phyloP scores from a whole-genome alignment of 2,888 invertebrate genomes.

The Augochlorella aurata region DNA sequence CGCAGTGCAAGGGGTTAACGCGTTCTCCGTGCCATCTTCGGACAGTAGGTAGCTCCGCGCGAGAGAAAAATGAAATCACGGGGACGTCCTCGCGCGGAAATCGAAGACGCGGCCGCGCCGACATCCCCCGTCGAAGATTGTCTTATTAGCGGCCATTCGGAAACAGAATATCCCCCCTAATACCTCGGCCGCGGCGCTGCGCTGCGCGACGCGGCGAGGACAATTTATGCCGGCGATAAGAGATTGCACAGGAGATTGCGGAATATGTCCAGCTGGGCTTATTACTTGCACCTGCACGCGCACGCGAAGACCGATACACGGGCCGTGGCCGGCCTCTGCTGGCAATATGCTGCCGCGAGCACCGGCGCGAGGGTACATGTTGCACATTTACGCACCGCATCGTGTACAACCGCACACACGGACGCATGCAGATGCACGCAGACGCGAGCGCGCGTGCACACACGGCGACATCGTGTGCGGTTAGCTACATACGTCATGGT shows the following conservation, averaged over 20 bases:
- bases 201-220: constrained; percentile 16
- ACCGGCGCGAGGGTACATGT: constrained; percentile 25
- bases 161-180: constrained; percentile 43
- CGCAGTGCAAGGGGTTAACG: too few relatives aligned
- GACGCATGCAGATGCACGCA: too few relatives aligned
- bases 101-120: too few relatives aligned
- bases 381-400: constrained; percentile 33
- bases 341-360: constrained; percentile 42
- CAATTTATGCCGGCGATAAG: constrained; percentile 73
- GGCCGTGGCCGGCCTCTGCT: constrained; percentile 21
- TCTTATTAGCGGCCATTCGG: constrained; percentile 35
- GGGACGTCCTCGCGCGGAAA: too few relatives aligned
- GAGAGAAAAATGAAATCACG: too few relatives aligned
- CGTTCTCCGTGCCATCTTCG: too few relatives aligned
- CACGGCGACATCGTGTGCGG: background rate
- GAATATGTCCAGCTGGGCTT: constrained; percentile 68
- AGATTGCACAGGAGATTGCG: constrained; percentile 71
- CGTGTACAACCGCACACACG: background rate
- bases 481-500: constrained; percentile 60
- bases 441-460: background rate
- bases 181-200: background rate
- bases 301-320: constrained; percentile 39
- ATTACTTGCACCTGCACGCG: constrained; percentile 56
- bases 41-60: too few relatives aligned
- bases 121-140: constrained; percentile 1